A percentile compares a stretch with the other conserved stretches of the same genome.
phyloP scores from a whole-genome alignment of 1,140 invertebrate species.

The Drosophila parvula region DNA sequence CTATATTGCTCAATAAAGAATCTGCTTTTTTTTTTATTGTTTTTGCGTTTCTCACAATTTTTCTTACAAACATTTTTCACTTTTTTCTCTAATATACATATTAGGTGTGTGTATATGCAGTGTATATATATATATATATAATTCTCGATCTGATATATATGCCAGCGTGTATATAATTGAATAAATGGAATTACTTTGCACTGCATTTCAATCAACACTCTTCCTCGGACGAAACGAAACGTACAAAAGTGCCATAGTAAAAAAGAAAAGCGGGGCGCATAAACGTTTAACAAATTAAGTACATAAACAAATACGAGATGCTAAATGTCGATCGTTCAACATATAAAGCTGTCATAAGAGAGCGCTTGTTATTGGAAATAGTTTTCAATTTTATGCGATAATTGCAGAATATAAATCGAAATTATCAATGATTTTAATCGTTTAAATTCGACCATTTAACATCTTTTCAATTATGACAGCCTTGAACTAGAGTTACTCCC shows the following conservation, averaged over 20 bases:
- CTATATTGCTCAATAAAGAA: constrained; percentile 72
- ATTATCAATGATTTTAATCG: no score
- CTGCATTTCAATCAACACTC: constrained; percentile 65
- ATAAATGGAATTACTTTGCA: constrained; percentile 80
- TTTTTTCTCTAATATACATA: constrained; percentile 70
- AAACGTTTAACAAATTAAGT: constrained; percentile 57
- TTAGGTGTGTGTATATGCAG: constrained; percentile 56
- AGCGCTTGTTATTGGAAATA: no score
- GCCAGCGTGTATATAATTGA: constrained; percentile 74
- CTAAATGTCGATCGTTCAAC: constrained; percentile 15
- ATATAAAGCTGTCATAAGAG: not conserved
- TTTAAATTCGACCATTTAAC: no score
- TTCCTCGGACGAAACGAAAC: constrained; percentile 35
- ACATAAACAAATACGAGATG: constrained; percentile 54
- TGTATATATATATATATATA: constrained; percentile 66
- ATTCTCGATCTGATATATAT: constrained; percentile 57
- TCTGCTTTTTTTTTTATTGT: constrained; percentile 60
- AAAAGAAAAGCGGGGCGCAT: constrained; percentile 17
- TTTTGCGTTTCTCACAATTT: constrained; percentile 67
- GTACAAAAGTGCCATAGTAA: constrained; percentile 26
- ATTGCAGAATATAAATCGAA: not conserved
- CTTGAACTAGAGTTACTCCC: not conserved
- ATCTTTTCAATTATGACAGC: constrained; percentile 4
- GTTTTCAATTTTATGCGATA: not conserved
- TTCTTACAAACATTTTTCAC: constrained; percentile 69